Base-by-base conservation (phyloP, 1,140 invertebrate species). In the Drosophila kanapiae region DNA sequence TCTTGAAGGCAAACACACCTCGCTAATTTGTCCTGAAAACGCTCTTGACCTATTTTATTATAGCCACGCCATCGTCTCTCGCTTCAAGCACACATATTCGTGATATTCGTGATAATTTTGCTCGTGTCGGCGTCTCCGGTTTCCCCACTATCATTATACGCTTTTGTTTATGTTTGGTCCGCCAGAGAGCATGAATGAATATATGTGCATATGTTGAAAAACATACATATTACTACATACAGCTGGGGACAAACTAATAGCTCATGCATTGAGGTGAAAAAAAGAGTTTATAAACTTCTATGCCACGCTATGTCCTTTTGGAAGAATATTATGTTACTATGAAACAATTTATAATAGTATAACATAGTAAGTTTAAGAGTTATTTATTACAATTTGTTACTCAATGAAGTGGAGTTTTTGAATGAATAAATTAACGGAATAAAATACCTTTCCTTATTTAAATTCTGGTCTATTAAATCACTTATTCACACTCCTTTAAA, bases 101-200 rank as follows among this genome's bases (percentile, higher is more conserved):
- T 43, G 23, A 71, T 35, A 23, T 51, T 42, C 54, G 31, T 43
- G 23, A 51, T 68, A 40, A 57, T 57, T 49, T 60, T 29, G 40
- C 3, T 23, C n/a, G 45, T 33, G 31, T 60, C 69, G 23, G 18
- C 31, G 40, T 64, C 43, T 69, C 48, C 54, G 58, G 59, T 74
- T 63, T 75, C 74, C 67, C 69, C 64, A 80, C 83, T 91, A 85
- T 90, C 86, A 91, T 91, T 90, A 91, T 58, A 76, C 78, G 85
- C 81, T 78, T 85, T 90, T 90, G 85, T 88, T 90, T 90, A 68
- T 69, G 49, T 71, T 81, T 77, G 61, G 31, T 69, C 43, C 59
- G 38, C 10, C 45, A 13, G 38, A 33, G 29, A 57, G 67, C 64
- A 79, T 87, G 83, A 87, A 87, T 87, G 83, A 74, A 75, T 74